Base-by-base conservation (phyloP, 30 jellyfish, hydroid and myxozoan species). In the Cassiopea andromeda region DNA sequence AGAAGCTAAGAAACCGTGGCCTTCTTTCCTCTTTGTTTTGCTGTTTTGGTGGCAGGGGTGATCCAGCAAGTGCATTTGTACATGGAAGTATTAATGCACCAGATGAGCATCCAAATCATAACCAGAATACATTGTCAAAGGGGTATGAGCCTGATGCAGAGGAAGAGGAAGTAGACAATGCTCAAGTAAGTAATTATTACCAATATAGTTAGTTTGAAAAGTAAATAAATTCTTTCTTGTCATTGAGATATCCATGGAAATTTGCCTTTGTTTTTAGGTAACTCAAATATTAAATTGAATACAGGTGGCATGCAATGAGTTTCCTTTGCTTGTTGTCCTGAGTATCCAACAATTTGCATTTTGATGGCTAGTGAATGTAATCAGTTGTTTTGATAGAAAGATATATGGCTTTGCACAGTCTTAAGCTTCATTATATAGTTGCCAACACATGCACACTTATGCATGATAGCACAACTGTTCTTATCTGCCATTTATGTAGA, bases 1-100 rank as follows among this genome's bases (percentile, higher is more conserved):
- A 94, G 79, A 94, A 94, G 91, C 86, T 85, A 15, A 81, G 96
- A 69, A 85, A 87, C 46, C 96, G 98, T 45, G 98, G 98, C 50
- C 86, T 94, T 61, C 91, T 94, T 46, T 94, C 98, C 1, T 89
- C 94, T 27, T 74, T 94, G 54, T 94, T 94, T 67, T 94, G 98
- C 74, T 94, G 98, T 49, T 94, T 94, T 85, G 97, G 97, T 57
- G 96, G 93, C 12, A 80, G 94, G 16, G 91, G 92, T 49, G 90
- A 85, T 59, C 90, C 97, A 13, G 91, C 95, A 47, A 82, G 93
- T 75, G 91, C 98, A 1, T 83, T 94, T 73, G 87, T 82, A 46
- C 82, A 76, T 72, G 77, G 92, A 5, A 69, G 90, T 74, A 79
- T 87, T 7, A 87, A 87, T 74, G 66, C 84, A 57, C 87, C 97